Evolutionary conservation across 37 sponge, comb jelly and placozoan species (phyloP), one percentile per base, ranked within the genome.

Genomic region (Chondrosia reniformis): DNA sequence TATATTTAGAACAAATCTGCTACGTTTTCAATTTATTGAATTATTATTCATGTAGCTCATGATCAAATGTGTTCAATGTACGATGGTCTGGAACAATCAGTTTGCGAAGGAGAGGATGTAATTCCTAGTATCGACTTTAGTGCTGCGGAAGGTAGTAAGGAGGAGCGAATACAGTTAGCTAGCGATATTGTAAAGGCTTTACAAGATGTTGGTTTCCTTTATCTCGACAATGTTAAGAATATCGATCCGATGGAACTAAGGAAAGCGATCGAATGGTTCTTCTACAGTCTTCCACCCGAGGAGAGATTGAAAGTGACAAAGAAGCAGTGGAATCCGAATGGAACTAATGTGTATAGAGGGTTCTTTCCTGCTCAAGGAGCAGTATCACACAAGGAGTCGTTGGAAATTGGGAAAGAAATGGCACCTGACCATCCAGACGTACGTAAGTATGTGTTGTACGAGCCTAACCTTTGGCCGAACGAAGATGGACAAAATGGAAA

Each of bases 141-240:
- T n/a, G n/a, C n/a, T n/a, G n/a, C n/a, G n/a, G n/a, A n/a, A n/a
- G n/a, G n/a, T n/a, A n/a, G n/a, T n/a, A n/a, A n/a, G n/a, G n/a
- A n/a, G n/a, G n/a, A n/a, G n/a, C n/a, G n/a, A n/a, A n/a, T n/a
- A n/a, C n/a, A n/a, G n/a, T n/a, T n/a, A n/a, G n/a, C n/a, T n/a
- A n/a, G n/a, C n/a, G n/a, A n/a, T n/a, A n/a, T 86, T 7, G 61
- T 52, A 28, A 27, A 76, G 43, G 69, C 45, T 0, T 76, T 86
- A 76, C 81, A 80, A 55, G 76, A 64, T 32, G 69, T 80, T 0
- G 86, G 86, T 15, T 86, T 86, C 44, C 46, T 86, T 1, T 86
- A 86, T 28, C 86, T 86, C 3, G 86, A 86, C 65, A 86, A 86
- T 46, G 81, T 86, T 41, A 76, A 81, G 32, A 30, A 64, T 34